Percentiles rank a stretch among this genome's conserved stretches.
Conservation (phyloP, 2,888 invertebrate species). For the Oxystoma pomonae region DNA sequence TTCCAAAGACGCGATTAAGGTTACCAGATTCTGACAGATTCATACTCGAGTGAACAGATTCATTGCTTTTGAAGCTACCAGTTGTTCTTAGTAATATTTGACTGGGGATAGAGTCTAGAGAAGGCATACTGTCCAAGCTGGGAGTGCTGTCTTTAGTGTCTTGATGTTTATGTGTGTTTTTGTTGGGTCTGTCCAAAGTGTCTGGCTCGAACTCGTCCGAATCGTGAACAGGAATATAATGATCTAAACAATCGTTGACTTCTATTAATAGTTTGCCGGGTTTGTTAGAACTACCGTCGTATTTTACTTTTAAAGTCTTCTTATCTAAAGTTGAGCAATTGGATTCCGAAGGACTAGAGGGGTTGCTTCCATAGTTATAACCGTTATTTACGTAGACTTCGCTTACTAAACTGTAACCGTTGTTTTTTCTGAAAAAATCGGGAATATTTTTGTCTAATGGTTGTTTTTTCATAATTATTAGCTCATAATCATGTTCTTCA, state of each 20-base stretch:
- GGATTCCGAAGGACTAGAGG: constrained; percentile 57
- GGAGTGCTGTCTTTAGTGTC: constrained; percentile 2
- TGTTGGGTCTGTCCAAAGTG: constrained; percentile 63
- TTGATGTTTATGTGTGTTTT: constrained; percentile 3
- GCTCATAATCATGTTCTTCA: constrained; percentile 49
- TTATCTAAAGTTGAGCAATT: constrained; percentile 52
- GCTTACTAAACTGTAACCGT: constrained; percentile 66
- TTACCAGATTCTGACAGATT: constrained; percentile 30
- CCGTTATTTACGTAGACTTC: constrained; percentile 78
- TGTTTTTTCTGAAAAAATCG: constrained; percentile 48
- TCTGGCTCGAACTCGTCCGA: constrained; percentile 84
- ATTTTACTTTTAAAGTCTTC: constrained; percentile 46
- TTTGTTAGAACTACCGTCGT: constrained; percentile 55
- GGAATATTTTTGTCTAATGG: constrained; percentile 35
- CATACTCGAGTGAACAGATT: constrained; percentile 26
- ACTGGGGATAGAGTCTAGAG: constrained; percentile 52
- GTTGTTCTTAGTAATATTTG: constrained; percentile 64
- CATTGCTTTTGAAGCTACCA: constrained; percentile 63
- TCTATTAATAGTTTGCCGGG: constrained; percentile 81
- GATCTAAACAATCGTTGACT: constrained; percentile 75
- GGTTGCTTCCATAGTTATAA: constrained; percentile 58
- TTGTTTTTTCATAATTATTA: constrained; percentile 44
- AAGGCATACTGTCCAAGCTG: constrained; percentile 1
- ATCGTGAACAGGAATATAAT: constrained; percentile 71
- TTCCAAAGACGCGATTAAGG: constrained; percentile 57